Conservation (phyloP, 2,113 vertebrate genomes). For the Trogon surrucura region DNA sequence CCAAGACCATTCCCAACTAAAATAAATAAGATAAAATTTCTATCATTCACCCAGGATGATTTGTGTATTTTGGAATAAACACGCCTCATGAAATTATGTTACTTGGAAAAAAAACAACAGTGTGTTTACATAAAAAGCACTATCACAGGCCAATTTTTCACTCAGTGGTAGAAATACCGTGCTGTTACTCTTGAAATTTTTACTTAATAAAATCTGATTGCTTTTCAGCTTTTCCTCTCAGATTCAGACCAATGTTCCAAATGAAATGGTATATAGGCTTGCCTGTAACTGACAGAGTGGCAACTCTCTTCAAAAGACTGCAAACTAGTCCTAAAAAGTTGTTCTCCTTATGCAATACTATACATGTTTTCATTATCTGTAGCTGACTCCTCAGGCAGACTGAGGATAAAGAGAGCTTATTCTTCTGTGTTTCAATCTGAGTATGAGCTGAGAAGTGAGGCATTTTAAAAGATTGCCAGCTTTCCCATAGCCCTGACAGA, state of each 20-base stretch:
- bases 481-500: not conserved
- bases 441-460: not conserved
- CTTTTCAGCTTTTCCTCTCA: not conserved
- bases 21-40: not conserved
- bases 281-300: not conserved
- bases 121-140: not conserved
- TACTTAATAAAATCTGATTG: not conserved
- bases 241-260: not conserved
- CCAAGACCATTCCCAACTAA: not conserved
- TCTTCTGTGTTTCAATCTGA: not conserved
- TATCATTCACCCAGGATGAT: not conserved
- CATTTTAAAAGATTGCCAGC: not conserved
- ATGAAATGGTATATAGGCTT: not conserved
- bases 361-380: not conserved
- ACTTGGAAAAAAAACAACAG: not conserved
- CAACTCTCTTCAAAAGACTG: not conserved
- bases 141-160: not conserved
- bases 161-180: not conserved
- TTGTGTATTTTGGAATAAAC: slow-evolving; percentile 19
- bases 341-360: not conserved
- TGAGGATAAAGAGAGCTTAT: not conserved
- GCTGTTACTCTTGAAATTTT: not conserved
- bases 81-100: not conserved
- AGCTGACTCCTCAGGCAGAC: not conserved
- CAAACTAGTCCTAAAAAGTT: not conserved